Percentiles rank a stretch among this genome's conserved stretches.
Evolutionary conservation across 2,888 invertebrate genomes (phyloP).

Genomic region (Druceiella hillmani): DNA sequence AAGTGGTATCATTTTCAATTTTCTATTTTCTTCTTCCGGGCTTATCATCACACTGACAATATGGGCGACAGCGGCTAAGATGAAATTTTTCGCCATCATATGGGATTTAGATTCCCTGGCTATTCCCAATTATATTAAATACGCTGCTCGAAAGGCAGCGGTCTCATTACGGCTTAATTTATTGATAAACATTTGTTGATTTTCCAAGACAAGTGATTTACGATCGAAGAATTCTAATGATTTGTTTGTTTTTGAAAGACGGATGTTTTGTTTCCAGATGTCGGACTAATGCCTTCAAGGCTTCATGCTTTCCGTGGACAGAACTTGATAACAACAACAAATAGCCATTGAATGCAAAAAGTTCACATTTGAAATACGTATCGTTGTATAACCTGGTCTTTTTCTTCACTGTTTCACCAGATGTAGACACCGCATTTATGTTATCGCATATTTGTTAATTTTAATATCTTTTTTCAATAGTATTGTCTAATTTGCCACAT

Average conservation of each 20-base stretch:
- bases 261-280: slow-evolving; percentile 3
- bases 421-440: slow-evolving; percentile 2
- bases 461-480: slow-evolving; percentile 5
- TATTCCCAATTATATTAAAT: no score
- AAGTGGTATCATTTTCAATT: slow-evolving; percentile 7
- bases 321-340: slow-evolving; percentile 5
- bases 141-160: slow-evolving; percentile 3
- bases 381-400: no score
- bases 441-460: slow-evolving; percentile 5
- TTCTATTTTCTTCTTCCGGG: slow-evolving; percentile 8
- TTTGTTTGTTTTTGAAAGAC: slow-evolving; percentile 10
- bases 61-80: slow-evolving; percentile 6
- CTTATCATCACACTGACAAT: slow-evolving; percentile 9
- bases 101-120: slow-evolving; percentile 3
- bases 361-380: no score
- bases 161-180: slow-evolving; percentile 9
- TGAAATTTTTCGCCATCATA: no score
- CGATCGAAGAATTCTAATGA: slow-evolving; percentile 10
- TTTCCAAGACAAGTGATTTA: slow-evolving; percentile 10
- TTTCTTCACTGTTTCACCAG: slow-evolving; percentile 5
- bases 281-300: slow-evolving; percentile 1
- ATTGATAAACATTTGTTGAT: slow-evolving; percentile 4
- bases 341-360: slow-evolving; percentile 5
- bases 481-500: no score
- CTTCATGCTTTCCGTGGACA: no score